Conservation (phyloP, 2,797 vertebrate species). For the Spondyliosoma cantharus region DNA sequence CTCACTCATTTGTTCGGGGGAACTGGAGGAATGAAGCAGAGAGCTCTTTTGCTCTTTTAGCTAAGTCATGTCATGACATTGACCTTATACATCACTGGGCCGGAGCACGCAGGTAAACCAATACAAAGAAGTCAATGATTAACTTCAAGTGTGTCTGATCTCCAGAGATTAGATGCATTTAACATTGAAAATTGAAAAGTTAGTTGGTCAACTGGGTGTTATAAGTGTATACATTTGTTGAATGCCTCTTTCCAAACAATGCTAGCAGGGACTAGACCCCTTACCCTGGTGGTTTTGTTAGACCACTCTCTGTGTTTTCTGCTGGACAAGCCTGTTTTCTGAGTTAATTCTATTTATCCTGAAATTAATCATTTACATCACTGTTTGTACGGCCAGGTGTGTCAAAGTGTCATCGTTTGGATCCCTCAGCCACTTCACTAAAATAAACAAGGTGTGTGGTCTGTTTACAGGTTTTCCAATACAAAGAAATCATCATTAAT, state of each 20-base stretch:
- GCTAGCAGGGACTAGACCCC: not conserved
- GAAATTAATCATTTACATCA: conserved; percentile 18
- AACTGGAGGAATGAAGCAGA: conserved; percentile 90
- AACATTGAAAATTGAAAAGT: not conserved
- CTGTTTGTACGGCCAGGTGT: conserved; percentile 77
- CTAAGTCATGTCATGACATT: conserved; percentile 90
- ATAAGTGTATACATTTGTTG: not conserved
- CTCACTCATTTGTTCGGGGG: conserved; percentile 90
- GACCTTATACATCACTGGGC: conserved; percentile 90
- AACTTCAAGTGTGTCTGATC: not conserved
- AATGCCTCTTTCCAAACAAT: not conserved
- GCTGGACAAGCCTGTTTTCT: not conserved
- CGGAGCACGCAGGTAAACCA: conserved; percentile 83
- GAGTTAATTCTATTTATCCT: not conserved
- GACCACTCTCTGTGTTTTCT: not conserved
- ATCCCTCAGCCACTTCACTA: conserved; percentile 84
- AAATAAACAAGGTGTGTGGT: conserved; percentile 82
- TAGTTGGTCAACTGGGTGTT: not conserved
- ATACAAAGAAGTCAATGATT: conserved; percentile 7
- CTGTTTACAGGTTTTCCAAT: not conserved
- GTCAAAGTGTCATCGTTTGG: conserved; percentile 88
- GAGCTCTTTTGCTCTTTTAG: conserved; percentile 88
- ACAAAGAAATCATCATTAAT: not conserved
- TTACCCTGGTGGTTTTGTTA: not conserved
- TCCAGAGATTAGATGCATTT: not conserved